These are phyloP conservation scores for Cheilosia vernalis DNA, from an alignment of 2,888 invertebrate genomes.

Conservation along the genomic window DNA sequence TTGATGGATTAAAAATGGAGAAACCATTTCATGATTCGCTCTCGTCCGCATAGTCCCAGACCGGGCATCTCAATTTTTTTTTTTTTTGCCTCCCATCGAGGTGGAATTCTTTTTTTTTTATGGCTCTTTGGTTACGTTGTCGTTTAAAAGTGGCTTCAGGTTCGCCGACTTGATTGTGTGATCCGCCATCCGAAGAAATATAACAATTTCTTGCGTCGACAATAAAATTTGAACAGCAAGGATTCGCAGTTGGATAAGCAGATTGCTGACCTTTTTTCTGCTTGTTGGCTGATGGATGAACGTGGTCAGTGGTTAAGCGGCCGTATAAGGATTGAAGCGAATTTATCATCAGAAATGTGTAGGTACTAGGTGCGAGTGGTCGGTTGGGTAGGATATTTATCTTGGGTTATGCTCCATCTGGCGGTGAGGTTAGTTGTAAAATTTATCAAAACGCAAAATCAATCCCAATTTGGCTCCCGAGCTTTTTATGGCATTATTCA, in stretches of 20 bases:
- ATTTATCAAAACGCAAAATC: constrained; percentile 35
- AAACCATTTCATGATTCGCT: constrained; percentile 54
- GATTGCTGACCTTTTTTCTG: constrained; percentile 21
- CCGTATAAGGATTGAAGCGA: background rate
- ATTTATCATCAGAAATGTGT: constrained; percentile 14
- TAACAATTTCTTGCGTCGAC: constrained; percentile 60
- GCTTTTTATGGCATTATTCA: constrained; percentile 29
- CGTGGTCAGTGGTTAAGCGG: constrained; percentile 41
- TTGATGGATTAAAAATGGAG: constrained; percentile 68
- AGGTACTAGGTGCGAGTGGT: background rate
- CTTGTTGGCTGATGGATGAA: constrained; percentile 20
- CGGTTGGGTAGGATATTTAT: constrained; percentile 7
- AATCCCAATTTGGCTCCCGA: constrained; percentile 9
- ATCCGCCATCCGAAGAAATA: constrained; percentile 36
- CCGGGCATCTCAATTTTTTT: background rate
- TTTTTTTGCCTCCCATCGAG: too few species aligned
- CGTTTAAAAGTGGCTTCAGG: constrained; percentile 45
- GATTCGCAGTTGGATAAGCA: constrained; percentile 5
- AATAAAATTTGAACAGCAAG: constrained; percentile 23
- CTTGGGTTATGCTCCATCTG: constrained; percentile 29
- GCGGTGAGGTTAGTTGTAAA: constrained; percentile 15
- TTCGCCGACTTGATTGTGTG: constrained; percentile 61
- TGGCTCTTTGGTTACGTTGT: background rate
- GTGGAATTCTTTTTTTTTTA: constrained; percentile 41
- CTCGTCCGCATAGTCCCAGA: background rate